Evolutionary conservation across 2,888 invertebrate species (phyloP).

Genomic region (Ceramica pisi): DNA sequence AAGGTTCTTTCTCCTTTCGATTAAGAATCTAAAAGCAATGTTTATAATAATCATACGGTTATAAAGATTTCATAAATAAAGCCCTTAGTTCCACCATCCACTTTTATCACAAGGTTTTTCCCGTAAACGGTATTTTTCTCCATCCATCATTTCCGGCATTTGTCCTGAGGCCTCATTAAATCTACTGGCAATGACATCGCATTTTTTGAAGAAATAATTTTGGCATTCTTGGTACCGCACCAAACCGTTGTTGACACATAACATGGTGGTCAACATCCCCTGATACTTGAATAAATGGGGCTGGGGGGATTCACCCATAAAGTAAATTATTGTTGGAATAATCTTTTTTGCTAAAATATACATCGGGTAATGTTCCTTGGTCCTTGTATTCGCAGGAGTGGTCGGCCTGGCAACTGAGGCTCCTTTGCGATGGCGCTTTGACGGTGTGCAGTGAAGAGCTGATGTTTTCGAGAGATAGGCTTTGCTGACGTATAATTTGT

Average conservation of each 20-base stretch:
- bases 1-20: too few relatives aligned
- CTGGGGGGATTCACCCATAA: slow-evolving; percentile 24
- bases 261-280: slow-evolving; percentile 32
- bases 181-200: slow-evolving; percentile 17
- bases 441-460: slow-evolving; percentile 14
- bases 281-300: slow-evolving; percentile 41
- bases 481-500: slow-evolving; percentile 21
- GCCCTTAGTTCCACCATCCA: slow-evolving; percentile 7
- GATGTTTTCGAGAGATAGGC: not conserved
- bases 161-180: slow-evolving; percentile 1
- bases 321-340: slow-evolving; percentile 40
- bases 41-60: not conserved
- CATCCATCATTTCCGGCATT: not conserved
- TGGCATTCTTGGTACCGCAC: slow-evolving; percentile 37
- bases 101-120: not conserved
- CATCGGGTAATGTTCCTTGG: slow-evolving; percentile 20
- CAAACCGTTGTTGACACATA: slow-evolving; percentile 37
- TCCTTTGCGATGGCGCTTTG: slow-evolving; percentile 35
- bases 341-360: slow-evolving; percentile 29
- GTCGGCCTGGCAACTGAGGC: slow-evolving; percentile 3
- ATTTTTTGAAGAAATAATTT: slow-evolving; percentile 23
- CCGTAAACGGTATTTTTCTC: not conserved
- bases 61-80: not conserved
- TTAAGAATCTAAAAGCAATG: too few relatives aligned
- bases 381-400: slow-evolving; percentile 16